phyloP scores from a whole-genome alignment of 1,140 invertebrate genomes.

The Lucilia sericata region DNA sequence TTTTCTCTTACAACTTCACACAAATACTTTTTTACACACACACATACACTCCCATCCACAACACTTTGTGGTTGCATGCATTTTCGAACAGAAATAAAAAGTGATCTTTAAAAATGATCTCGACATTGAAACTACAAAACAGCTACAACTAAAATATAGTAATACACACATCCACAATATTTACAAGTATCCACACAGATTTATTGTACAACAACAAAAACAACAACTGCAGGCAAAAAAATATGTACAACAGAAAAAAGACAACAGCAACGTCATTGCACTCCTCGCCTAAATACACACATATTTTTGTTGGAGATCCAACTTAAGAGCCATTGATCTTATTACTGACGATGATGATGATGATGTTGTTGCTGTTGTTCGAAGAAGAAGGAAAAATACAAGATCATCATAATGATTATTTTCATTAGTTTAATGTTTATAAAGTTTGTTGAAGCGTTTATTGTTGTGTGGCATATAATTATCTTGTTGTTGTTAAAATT shows the following conservation, averaged over 20 bases:
- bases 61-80: neutral
- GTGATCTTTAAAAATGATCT: constrained; percentile 33
- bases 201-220: neutral
- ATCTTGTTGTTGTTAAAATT: neutral
- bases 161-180: neutral
- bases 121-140: constrained; percentile 32
- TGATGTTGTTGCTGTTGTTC: neutral
- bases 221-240: neutral
- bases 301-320: neutral
- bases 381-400: neutral
- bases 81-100: constrained; percentile 37
- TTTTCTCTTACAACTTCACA: neutral
- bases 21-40: neutral
- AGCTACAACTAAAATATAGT: constrained; percentile 3
- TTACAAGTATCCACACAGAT: neutral
- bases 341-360: neutral
- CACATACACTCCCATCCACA: neutral
- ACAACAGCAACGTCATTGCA: constrained; percentile 25
- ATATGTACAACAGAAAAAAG: neutral
- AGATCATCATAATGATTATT: neutral
- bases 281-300: constrained; percentile 33
- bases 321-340: neutral
- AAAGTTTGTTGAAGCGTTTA: too few species aligned
- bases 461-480: too few species aligned
- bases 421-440: neutral